Conservation (phyloP, 2,113 vertebrate species). For the Ctenodactylus gundi region DNA sequence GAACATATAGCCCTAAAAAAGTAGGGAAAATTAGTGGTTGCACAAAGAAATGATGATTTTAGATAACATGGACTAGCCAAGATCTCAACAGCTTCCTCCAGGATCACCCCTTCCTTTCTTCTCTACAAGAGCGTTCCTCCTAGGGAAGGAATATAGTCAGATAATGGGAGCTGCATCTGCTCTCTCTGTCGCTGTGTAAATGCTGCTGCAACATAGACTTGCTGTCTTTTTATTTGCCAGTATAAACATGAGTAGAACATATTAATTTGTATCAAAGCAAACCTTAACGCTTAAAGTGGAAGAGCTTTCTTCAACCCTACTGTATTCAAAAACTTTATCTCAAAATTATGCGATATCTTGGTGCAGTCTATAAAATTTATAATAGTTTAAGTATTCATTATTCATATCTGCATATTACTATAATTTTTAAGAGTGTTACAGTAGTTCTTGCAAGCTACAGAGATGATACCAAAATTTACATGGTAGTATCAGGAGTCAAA, state of each 20-base stretch:
- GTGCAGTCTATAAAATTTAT: not conserved
- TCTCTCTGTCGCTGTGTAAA: not conserved
- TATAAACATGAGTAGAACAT: not conserved
- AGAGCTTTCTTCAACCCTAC: not conserved
- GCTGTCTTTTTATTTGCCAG: not conserved
- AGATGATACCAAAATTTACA: not conserved
- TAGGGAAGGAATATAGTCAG: too few relatives aligned
- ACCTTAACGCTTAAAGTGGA: not conserved
- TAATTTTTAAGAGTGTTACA: not conserved
- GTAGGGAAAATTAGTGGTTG: not conserved
- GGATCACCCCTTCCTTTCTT: not conserved
- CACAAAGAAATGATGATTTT: not conserved
- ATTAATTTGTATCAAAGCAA: conserved; percentile 10
- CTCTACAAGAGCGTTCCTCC: not conserved
- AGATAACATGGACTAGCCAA: not conserved
- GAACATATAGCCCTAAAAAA: not conserved
- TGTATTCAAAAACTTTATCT: not conserved
- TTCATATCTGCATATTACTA: not conserved
- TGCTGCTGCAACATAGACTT: not conserved
- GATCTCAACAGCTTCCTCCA: not conserved
- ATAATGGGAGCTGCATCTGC: not conserved
- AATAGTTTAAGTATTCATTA: conserved; percentile 26
- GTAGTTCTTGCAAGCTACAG: not conserved
- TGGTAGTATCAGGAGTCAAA: not conserved
- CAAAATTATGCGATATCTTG: not conserved